Conservation (phyloP, 2,888 invertebrate species). For the Dysmachus trigonus region DNA sequence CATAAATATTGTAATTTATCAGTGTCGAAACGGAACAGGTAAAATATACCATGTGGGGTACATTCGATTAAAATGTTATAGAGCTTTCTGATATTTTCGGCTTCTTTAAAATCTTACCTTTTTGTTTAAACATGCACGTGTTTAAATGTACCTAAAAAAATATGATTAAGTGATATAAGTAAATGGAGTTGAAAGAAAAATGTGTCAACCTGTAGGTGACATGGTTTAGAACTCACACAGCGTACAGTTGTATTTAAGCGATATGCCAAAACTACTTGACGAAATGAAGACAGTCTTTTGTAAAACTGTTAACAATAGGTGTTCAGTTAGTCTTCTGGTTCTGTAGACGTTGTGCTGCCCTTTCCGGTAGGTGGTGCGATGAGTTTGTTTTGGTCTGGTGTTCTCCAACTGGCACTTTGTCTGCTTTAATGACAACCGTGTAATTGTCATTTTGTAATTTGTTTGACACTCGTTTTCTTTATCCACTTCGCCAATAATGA, state of each 20-base stretch:
- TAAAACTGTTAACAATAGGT: background rate
- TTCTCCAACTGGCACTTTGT: background rate
- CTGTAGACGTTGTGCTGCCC: no score
- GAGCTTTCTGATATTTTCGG: background rate
- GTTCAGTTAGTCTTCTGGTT: no score
- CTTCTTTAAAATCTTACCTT: background rate
- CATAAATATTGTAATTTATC: background rate
- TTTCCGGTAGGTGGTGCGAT: no score
- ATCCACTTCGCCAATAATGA: slow-evolving; percentile 56
- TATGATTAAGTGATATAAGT: background rate
- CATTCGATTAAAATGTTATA: background rate
- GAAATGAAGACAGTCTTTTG: background rate
- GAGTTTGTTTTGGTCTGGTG: no score
- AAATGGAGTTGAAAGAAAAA: background rate
- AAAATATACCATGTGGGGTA: background rate
- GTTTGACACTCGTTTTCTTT: slow-evolving; percentile 47
- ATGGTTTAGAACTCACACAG: background rate
- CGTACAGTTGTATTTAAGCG: background rate
- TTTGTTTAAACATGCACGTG: background rate
- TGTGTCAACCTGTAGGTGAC: background rate
- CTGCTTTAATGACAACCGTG: background rate
- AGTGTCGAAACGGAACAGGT: background rate
- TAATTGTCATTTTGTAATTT: background rate
- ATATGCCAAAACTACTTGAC: no score
- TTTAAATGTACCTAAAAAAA: background rate